Conservation (phyloP, 2,797 vertebrate species). For the Diceros bicornis region DNA sequence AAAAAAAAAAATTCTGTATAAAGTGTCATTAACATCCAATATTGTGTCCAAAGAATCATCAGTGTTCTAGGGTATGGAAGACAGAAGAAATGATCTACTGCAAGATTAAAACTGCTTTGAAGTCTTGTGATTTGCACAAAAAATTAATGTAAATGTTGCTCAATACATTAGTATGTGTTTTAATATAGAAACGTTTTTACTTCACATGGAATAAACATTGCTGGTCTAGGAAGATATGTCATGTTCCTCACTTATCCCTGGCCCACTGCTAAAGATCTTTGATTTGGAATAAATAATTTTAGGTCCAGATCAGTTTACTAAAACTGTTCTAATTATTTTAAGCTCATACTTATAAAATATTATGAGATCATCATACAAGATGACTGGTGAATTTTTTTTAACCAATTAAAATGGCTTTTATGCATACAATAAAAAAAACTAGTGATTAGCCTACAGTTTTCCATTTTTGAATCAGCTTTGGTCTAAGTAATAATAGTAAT, state of each 20-base stretch:
- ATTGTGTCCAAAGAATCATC: not conserved
- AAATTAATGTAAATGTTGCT: constrained; percentile 30
- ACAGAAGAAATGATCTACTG: not conserved
- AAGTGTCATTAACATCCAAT: not conserved
- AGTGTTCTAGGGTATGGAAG: not conserved
- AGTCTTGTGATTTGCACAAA: constrained; percentile 43
- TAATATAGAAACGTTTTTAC: constrained; percentile 56
- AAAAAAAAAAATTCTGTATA: not conserved
- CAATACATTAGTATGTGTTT: not conserved
- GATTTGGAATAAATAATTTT: not conserved
- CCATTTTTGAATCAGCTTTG: constrained; percentile 51
- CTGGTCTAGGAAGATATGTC: not conserved
- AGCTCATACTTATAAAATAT: constrained; percentile 31
- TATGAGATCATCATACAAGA: not conserved
- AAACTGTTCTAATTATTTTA: constrained; percentile 53
- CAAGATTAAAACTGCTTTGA: constrained; percentile 54
- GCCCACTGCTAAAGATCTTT: not conserved
- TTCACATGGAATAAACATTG: not conserved
- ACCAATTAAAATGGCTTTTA: constrained; percentile 47
- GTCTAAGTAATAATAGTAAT: constrained; percentile 31
- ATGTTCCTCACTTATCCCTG: not conserved
- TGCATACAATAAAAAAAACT: not conserved
- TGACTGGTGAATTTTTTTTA: not conserved
- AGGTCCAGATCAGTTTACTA: not conserved
- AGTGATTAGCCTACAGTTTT: not conserved